A percentile compares a stretch with the other conserved stretches of the same genome.
Evolutionary conservation across 2,888 invertebrate genomes (phyloP).

Genomic region (Cacoxenus indagator): DNA sequence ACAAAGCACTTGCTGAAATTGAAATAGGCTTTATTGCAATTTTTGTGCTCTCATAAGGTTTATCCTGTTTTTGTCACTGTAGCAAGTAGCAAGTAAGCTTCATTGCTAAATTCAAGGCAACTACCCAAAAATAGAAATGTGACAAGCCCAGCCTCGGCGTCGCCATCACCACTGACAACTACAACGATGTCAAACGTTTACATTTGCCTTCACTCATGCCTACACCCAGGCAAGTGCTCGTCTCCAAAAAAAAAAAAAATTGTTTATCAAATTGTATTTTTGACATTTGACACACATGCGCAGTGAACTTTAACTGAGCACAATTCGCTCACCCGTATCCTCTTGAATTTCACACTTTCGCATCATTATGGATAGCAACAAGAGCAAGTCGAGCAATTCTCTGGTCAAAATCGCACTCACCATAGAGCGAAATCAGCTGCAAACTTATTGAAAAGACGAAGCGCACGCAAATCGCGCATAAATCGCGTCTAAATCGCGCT

Average conservation of each 20-base stretch:
- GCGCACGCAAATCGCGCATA: too few species aligned
- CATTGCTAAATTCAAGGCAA: background rate
- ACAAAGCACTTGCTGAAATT: too few species aligned
- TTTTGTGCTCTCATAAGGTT: too few species aligned
- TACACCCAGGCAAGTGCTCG: background rate
- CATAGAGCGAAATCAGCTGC: too few species aligned
- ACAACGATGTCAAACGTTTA: background rate
- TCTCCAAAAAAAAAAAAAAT: background rate
- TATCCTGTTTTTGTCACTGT: too few species aligned
- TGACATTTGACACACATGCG: constrained; percentile 52
- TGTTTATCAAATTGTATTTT: constrained; percentile 31
- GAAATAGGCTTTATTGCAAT: too few species aligned
- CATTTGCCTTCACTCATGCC: background rate
- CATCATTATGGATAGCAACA: too few species aligned
- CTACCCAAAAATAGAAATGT: background rate
- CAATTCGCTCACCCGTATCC: background rate
- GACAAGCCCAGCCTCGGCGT: background rate
- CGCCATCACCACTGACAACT: background rate
- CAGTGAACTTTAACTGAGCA: background rate
- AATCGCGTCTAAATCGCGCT: too few species aligned
- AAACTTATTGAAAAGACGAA: too few species aligned
- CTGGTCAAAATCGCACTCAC: too few species aligned
- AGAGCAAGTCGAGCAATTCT: too few species aligned
- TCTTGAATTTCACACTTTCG: background rate
- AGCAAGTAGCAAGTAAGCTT: too few species aligned